These are phyloP conservation scores for Yponomeuta evonymella DNA, from an alignment of 2,888 invertebrate genomes.

Conservation along the genomic window DNA sequence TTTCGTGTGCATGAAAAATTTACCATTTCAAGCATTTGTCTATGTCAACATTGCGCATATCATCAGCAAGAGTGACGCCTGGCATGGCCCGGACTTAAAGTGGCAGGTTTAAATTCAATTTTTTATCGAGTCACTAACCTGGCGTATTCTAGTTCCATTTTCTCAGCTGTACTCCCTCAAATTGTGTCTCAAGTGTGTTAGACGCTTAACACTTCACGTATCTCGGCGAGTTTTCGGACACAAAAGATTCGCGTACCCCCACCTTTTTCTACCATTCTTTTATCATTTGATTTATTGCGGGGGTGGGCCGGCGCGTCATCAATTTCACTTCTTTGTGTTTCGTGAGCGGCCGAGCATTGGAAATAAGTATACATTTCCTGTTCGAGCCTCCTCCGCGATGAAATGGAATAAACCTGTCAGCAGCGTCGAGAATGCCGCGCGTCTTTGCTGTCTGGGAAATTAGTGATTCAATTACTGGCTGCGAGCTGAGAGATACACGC, in stretches of 20 bases:
- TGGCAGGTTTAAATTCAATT: too few species aligned
- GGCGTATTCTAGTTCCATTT: too few species aligned
- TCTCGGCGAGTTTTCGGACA: slow-evolving; percentile 7
- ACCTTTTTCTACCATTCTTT: slow-evolving; percentile 15
- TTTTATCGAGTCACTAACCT: too few species aligned
- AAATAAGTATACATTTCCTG: slow-evolving; percentile 15
- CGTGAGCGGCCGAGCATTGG: slow-evolving; percentile 15
- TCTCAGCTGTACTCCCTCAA: not conserved
- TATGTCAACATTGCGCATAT: too few species aligned
- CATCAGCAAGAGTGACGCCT: too few species aligned
- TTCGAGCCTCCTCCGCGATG: not conserved
- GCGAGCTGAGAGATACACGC: not conserved
- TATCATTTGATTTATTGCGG: slow-evolving; percentile 23
- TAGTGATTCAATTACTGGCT: not conserved
- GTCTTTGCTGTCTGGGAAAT: not conserved
- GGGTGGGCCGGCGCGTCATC: slow-evolving; percentile 18
- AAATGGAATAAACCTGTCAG: slow-evolving; percentile 10
- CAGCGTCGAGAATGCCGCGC: not conserved
- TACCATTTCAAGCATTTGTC: too few species aligned
- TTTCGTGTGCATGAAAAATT: too few species aligned
- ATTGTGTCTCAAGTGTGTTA: not conserved
- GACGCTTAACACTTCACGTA: not conserved
- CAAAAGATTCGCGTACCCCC: slow-evolving; percentile 11
- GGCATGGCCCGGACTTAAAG: too few species aligned
- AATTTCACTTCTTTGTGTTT: slow-evolving; percentile 23